Evolutionary conservation across 1,140 invertebrate species (phyloP).

Genomic region (Drosophila lacertosa): DNA sequence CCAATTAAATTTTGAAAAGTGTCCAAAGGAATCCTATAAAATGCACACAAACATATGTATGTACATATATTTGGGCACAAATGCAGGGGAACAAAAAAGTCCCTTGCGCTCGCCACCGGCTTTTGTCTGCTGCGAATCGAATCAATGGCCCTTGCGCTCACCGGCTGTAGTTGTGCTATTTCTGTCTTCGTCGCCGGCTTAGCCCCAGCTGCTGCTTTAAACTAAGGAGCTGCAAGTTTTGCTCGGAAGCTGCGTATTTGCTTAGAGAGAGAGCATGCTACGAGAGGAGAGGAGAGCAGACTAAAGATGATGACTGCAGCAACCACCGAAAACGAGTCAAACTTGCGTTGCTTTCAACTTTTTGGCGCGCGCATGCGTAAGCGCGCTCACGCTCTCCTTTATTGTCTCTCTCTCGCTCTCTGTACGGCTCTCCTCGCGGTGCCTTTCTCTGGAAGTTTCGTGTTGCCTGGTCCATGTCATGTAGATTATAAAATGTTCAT

Average conservation of each 20-base stretch:
- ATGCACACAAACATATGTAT: conserved; percentile 42
- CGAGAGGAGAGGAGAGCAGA: too few relatives aligned
- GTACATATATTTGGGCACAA: conserved; percentile 3
- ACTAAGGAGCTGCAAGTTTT: conserved; percentile 50
- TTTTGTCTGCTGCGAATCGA: conserved; percentile 45
- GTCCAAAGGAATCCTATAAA: conserved; percentile 26
- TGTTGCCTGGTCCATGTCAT: conserved; percentile 36
- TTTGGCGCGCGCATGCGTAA: conserved; percentile 74
- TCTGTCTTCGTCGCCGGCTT: conserved; percentile 11
- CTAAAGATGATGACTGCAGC: too few relatives aligned
- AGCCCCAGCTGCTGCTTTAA: conserved; percentile 39
- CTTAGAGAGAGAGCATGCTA: conserved; percentile 7
- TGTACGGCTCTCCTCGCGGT: conserved; percentile 15
- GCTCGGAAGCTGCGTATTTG: conserved; percentile 63
- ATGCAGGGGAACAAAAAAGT: conserved; percentile 50
- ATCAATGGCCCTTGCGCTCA: conserved; percentile 8
- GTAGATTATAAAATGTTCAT: conserved; percentile 35
- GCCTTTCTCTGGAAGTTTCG: conserved; percentile 57
- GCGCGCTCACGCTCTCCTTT: conserved; percentile 1
- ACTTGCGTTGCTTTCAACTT: conserved; percentile 46
- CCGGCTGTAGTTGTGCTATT: conserved; percentile 8
- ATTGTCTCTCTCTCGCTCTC: conserved; percentile 13
- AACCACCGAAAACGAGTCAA: conserved; percentile 51
- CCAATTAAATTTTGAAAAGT: neutral
- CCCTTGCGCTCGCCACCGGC: conserved; percentile 55